Percentiles rank a stretch among this genome's conserved stretches.
Conservation (phyloP, 2,113 vertebrate species). For the Phaethon lepturus region DNA sequence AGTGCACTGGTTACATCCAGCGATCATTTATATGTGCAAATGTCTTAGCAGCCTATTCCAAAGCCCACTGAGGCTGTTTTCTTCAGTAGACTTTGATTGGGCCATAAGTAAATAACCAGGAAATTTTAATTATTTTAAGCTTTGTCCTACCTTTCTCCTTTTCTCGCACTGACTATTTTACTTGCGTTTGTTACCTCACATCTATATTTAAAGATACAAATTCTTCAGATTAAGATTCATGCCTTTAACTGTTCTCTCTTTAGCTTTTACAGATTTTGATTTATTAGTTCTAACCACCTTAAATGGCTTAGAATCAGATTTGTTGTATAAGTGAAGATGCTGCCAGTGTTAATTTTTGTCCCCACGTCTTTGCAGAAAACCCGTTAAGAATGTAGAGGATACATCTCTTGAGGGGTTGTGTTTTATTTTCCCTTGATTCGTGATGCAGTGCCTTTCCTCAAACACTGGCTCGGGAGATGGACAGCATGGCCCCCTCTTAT, state of each 20-base stretch:
- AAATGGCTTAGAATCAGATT: background rate
- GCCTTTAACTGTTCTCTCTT: background rate
- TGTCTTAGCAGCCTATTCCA: conserved; percentile 42
- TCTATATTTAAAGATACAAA: background rate
- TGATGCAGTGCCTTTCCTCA: background rate
- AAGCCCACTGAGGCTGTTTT: conserved; percentile 24
- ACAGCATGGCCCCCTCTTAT: background rate
- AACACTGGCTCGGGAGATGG: background rate
- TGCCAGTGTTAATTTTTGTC: background rate
- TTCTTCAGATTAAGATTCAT: background rate
- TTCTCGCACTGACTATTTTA: background rate
- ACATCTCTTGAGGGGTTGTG: fast-evolving
- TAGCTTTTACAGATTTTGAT: background rate
- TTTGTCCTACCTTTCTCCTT: background rate
- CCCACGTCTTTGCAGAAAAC: background rate
- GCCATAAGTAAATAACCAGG: conserved; percentile 23
- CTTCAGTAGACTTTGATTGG: background rate
- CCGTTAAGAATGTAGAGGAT: background rate
- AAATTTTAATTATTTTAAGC: background rate
- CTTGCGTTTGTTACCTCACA: background rate
- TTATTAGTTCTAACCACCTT: background rate
- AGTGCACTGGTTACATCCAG: conserved; percentile 32
- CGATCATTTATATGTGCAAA: conserved; percentile 47
- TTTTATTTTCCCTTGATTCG: background rate
- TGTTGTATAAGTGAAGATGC: background rate